These are phyloP conservation scores for Jacana jacana DNA, from an alignment of 2,113 vertebrate genomes.

Conservation along the genomic window DNA sequence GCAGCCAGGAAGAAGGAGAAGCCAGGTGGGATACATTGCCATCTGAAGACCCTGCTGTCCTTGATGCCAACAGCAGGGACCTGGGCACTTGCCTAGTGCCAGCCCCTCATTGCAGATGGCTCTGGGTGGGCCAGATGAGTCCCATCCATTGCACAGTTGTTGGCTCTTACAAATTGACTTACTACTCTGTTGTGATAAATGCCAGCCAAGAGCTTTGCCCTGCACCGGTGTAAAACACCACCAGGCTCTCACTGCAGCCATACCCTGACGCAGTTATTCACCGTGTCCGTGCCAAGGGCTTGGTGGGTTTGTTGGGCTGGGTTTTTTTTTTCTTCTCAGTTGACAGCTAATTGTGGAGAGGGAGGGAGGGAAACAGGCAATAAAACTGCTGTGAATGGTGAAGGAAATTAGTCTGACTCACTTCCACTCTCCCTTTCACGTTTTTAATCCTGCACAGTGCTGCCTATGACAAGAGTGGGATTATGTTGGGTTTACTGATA, in stretches of 20 bases:
- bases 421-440: slow-evolving; percentile 46
- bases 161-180: not conserved
- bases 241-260: not conserved
- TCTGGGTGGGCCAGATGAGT: not conserved
- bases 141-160: not conserved
- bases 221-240: not conserved
- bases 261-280: not conserved
- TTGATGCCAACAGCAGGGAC: not conserved
- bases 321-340: not conserved
- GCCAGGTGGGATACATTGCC: rapidly evolving
- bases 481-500: slow-evolving; percentile 39
- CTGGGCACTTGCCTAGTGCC: not conserved
- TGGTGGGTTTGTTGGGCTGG: not conserved
- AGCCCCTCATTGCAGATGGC: not conserved
- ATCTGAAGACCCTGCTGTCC: not conserved
- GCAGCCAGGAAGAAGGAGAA: not conserved
- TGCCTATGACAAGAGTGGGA: slow-evolving; percentile 6
- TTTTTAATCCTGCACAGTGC: slow-evolving; percentile 35
- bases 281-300: not conserved
- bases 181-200: not conserved
- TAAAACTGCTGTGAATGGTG: slow-evolving; percentile 36
- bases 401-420: slow-evolving; percentile 57
- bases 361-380: slow-evolving; percentile 12
- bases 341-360: slow-evolving; percentile 12
- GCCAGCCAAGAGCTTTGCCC: not conserved